Base-by-base conservation (phyloP, 2,888 invertebrate genomes). In the Oasisia sp. region DNA sequence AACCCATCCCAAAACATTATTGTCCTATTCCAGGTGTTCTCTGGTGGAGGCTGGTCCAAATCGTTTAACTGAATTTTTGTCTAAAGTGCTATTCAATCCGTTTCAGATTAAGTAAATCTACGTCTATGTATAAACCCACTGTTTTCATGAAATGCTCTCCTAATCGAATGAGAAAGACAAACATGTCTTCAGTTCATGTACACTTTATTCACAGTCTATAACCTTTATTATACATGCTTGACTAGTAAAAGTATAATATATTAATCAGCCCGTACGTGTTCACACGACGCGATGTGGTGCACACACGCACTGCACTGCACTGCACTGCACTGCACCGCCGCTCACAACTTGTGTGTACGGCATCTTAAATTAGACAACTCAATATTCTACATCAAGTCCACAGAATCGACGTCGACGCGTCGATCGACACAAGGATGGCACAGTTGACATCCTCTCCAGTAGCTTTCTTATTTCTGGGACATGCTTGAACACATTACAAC, bases 151-250 rank as follows among this genome's bases (percentile, higher is more conserved):
- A 38, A 38, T 38, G 38, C 38, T 38, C 2, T 38, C 50, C 9
- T 8, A 50, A 14, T 50, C 50, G 1, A 50, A 50, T 9, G 50
- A 50, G 50, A 50, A 50, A 50, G 50, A 19, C 74, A 74, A 7
- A 74, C 27, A 19, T 7, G 74, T 0, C n/a, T 27, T 74, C 74
- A 74, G 74, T 74, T 74, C 74, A 74, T 74, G 74, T 74, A 74
- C 74, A 74, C 74, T 74, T 74, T 74, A 74, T 74, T 74, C 74
- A 74, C 74, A 74, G 74, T 74, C 74, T 74, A 74, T 74, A 74
- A 74, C 74, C 74, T 74, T 74, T 74, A 74, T 74, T 74, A 74
- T 74, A 74, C 74, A 74, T 74, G 74, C 74, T 74, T 74, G 74
- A 74, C 74, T 74, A 74, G 74, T 74, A 74, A 74, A 74, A 74